phyloP scores from a whole-genome alignment of 2,113 vertebrate species.

The Mobula hypostoma region DNA sequence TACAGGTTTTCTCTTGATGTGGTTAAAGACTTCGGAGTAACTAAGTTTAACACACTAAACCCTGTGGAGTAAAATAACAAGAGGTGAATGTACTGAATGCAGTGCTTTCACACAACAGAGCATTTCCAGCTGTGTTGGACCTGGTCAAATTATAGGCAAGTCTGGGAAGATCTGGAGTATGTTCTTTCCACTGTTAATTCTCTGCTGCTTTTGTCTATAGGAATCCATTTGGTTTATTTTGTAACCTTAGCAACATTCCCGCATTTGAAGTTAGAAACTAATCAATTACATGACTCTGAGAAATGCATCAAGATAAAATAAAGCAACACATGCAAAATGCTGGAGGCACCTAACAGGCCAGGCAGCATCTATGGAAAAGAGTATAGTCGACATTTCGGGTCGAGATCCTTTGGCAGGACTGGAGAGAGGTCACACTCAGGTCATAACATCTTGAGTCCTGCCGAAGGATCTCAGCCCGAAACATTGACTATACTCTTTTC shows the following conservation, averaged over 20 bases:
- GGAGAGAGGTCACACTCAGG: no score
- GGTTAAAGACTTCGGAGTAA: background rate
- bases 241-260: background rate
- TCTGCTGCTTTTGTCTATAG: background rate
- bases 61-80: background rate
- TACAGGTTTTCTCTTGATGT: background rate
- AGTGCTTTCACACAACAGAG: background rate
- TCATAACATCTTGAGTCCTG: no score
- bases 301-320: conserved; percentile 6
- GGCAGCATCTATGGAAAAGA: no score
- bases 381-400: no score
- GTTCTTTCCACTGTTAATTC: background rate
- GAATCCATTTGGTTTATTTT: conserved; percentile 19
- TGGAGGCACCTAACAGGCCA: no score
- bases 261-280: background rate
- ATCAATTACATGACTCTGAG: background rate
- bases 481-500: no score
- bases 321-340: no score
- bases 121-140: background rate
- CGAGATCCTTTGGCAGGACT: no score
- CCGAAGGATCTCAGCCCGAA: no score
- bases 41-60: background rate
- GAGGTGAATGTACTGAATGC: background rate
- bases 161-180: background rate
- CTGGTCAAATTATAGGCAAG: background rate